These are phyloP conservation scores for Melipona bicolor DNA, from an alignment of 2,888 invertebrate genomes.

Conservation along the genomic window DNA sequence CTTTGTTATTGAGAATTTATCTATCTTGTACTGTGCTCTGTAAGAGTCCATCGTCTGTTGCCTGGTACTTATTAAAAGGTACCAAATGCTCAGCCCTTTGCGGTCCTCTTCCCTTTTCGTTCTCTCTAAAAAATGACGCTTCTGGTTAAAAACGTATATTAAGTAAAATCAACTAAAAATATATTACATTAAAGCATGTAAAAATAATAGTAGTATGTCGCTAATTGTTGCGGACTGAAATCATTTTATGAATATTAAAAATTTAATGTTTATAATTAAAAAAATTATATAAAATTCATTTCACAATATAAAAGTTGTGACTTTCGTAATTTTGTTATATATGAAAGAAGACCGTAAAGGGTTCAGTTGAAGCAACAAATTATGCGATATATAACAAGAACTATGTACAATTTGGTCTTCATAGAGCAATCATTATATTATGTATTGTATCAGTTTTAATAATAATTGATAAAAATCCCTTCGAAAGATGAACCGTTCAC, in stretches of 20 bases:
- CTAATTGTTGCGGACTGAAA: background rate
- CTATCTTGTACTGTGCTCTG: slow-evolving; percentile 54
- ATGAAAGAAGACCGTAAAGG: slow-evolving; percentile 45
- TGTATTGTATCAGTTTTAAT: slow-evolving; percentile 28
- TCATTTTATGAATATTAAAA: background rate
- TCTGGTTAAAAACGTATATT: slow-evolving; percentile 30
- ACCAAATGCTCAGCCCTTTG: slow-evolving; percentile 57
- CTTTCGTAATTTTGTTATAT: background rate
- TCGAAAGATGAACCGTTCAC: slow-evolving; percentile 59
- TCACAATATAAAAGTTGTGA: background rate
- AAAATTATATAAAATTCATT: background rate
- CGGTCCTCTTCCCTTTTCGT: slow-evolving; percentile 50
- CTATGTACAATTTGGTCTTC: slow-evolving; percentile 40
- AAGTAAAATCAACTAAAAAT: background rate
- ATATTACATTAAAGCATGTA: slow-evolving; percentile 9
- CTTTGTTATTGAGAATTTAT: slow-evolving; percentile 45
- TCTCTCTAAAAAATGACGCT: slow-evolving; percentile 44
- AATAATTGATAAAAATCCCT: slow-evolving; percentile 19
- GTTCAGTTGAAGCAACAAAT: slow-evolving; percentile 32
- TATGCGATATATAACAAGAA: slow-evolving; percentile 37
- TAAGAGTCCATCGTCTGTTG: slow-evolving; percentile 53
- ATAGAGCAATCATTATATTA: slow-evolving; percentile 41
- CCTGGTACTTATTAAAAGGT: slow-evolving; percentile 47
- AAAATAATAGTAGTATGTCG: slow-evolving; percentile 14
- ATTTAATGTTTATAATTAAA: background rate